These are phyloP conservation scores for Coptodon rendalli DNA, from an alignment of 2,113 vertebrate genomes.

Conservation along the genomic window DNA sequence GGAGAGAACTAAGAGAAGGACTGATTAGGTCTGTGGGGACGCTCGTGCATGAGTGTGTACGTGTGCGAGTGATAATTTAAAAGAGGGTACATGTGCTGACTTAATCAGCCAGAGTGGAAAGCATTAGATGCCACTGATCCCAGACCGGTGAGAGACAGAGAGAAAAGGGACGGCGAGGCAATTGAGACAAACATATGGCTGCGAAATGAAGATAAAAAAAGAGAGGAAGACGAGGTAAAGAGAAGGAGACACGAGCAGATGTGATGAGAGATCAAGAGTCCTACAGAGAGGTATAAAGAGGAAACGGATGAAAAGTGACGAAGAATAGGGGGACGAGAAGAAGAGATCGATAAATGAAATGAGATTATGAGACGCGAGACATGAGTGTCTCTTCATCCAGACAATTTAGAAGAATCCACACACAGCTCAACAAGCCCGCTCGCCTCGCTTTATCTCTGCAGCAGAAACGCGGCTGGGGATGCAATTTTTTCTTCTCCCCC, in stretches of 20 bases:
- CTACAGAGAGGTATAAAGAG: neutral
- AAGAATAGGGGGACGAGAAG: neutral
- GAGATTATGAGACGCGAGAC: constrained; percentile 12
- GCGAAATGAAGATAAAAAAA: neutral
- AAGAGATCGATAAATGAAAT: neutral
- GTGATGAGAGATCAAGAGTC: neutral
- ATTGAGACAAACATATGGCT: neutral
- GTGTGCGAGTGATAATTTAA: constrained; percentile 33
- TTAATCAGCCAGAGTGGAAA: constrained; percentile 56
- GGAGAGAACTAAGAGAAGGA: constrained; percentile 17
- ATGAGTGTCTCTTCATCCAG: constrained; percentile 36
- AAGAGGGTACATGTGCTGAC: constrained; percentile 46
- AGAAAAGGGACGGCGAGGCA: neutral
- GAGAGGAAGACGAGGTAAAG: neutral
- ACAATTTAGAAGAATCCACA: constrained; percentile 43
- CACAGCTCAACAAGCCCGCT: neutral
- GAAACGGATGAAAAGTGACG: neutral
- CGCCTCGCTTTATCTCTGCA: neutral
- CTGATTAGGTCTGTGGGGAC: constrained; percentile 63
- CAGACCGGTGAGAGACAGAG: neutral
- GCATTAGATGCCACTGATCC: constrained; percentile 47
- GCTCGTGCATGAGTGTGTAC: neutral
- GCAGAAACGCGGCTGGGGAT: neutral
- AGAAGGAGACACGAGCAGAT: neutral
- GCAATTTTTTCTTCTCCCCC: neutral